phyloP scores from a whole-genome alignment of 1,140 invertebrate species.

The Laupala kohalensis region DNA sequence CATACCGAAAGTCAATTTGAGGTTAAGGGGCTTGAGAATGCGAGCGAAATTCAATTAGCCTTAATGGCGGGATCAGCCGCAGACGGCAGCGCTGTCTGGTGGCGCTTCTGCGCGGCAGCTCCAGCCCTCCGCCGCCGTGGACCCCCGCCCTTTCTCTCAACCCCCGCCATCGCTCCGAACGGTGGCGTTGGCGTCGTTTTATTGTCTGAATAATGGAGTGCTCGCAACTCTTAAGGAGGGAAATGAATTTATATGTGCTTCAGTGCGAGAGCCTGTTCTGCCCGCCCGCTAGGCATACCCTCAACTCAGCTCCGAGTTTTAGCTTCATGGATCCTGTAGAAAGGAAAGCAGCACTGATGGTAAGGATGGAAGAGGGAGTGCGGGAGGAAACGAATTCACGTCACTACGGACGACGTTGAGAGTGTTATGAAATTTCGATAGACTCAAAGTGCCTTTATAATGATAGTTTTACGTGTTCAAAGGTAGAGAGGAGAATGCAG shows the following conservation, averaged over 20 bases:
- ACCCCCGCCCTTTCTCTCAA: too few species aligned
- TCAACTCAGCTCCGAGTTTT: not conserved
- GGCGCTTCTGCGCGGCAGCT: not conserved
- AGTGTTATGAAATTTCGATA: too few species aligned
- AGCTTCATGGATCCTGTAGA: not conserved
- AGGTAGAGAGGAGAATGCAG: too few species aligned
- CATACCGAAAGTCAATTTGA: slow-evolving; percentile 13
- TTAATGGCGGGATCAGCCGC: slow-evolving; percentile 17
- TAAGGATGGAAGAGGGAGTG: not conserved
- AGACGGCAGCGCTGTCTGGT: slow-evolving; percentile 7
- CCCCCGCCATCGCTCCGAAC: slow-evolving; percentile 4
- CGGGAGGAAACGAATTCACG: not conserved
- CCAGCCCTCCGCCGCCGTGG: too few species aligned
- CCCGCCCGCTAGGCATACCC: not conserved
- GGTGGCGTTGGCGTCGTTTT: not conserved
- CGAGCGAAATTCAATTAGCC: slow-evolving; percentile 17
- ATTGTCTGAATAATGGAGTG: slow-evolving; percentile 15
- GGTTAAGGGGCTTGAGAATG: slow-evolving; percentile 12
- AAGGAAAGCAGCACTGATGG: not conserved
- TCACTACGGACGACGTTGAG: too few species aligned
- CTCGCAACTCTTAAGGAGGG: not conserved
- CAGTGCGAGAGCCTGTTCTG: too few species aligned
- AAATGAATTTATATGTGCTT: slow-evolving; percentile 3
- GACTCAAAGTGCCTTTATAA: too few species aligned
- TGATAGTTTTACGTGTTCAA: too few species aligned